Evolutionary conservation across 2,113 vertebrate genomes (phyloP).

Genomic region (Calyptomena viridis): DNA sequence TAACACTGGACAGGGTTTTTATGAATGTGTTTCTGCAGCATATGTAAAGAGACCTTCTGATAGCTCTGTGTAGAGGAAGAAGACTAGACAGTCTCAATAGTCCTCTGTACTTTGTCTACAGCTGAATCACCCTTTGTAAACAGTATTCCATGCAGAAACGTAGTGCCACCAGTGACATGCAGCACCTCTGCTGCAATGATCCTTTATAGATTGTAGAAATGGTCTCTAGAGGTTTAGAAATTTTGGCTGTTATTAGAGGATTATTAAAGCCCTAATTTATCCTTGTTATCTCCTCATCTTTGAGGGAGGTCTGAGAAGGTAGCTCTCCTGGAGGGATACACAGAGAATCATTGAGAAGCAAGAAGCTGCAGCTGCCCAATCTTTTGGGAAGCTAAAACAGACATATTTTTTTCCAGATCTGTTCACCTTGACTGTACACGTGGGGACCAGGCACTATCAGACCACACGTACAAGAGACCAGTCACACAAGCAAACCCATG

Average conservation of each 20-base stretch:
- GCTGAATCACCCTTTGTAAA: not conserved
- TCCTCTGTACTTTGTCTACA: not conserved
- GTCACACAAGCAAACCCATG: not conserved
- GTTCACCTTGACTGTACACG: fast-evolving
- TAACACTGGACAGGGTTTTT: not conserved
- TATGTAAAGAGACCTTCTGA: not conserved
- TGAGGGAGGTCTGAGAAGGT: not conserved
- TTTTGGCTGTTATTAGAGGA: not conserved
- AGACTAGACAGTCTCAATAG: not conserved
- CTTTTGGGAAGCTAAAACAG: not conserved
- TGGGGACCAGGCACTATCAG: fast-evolving
- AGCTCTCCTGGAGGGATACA: not conserved
- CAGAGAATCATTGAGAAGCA: not conserved
- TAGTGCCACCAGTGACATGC: fast-evolving
- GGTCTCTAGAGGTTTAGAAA: not conserved
- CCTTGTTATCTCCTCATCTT: not conserved
- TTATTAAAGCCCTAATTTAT: not conserved
- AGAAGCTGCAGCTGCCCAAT: not conserved
- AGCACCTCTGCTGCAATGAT: not conserved
- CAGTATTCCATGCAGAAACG: not conserved
- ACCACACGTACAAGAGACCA: not conserved
- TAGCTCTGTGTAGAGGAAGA: not conserved
- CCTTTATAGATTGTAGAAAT: not conserved
- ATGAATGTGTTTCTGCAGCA: not conserved
- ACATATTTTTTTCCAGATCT: not conserved